Base-by-base conservation (phyloP, 2,113 vertebrate species). In the Sebastes schlegelii region DNA sequence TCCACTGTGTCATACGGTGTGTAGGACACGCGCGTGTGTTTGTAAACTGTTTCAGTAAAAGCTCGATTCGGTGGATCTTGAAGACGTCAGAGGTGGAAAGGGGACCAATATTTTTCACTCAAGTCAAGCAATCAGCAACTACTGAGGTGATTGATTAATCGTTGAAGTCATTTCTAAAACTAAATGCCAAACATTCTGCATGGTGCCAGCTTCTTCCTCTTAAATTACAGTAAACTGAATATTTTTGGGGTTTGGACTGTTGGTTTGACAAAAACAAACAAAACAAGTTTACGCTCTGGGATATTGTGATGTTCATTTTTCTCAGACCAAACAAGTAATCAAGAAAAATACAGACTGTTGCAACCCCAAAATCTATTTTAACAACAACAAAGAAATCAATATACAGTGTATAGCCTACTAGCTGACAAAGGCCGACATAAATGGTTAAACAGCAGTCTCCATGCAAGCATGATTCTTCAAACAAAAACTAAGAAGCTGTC, bases 1-100 rank as follows among this genome's bases (percentile, higher is more conserved):
- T 84, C 77, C 3, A 45, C 17, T 49, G 68, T 83, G 91, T 84
- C 79, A 79, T 66, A 54, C 1, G 63, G 64, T 14, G 57, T 58
- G 84, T 82, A 13, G 79, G 79, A 52, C 16, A 68, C 78, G 51
- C 34, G 51, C n/a, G 77, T 74, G 63, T 68, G 71, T 78, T 65
- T 46, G 43, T 72, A 60, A 83, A 86, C 64, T 9, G 76, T 34
- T 4, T 43, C 49, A 14, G 14, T 66, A n/a, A 77, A 58, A 49
- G 34, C 23, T 8, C 23, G 13, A 86, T 2, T 69, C 16, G n/a
- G 19, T 21, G 23, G 42, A 45, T 70, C 1, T 62, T 63, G 12
- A 54, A 70, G 34, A 77, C 7, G 49, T 17, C n/a, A 48, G 21
- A 70, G 13, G 21, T 19, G n/a, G 17, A 60, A 58, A 55, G 6